Conservation (phyloP, 2,888 invertebrate species). For the Meloe dianella region DNA sequence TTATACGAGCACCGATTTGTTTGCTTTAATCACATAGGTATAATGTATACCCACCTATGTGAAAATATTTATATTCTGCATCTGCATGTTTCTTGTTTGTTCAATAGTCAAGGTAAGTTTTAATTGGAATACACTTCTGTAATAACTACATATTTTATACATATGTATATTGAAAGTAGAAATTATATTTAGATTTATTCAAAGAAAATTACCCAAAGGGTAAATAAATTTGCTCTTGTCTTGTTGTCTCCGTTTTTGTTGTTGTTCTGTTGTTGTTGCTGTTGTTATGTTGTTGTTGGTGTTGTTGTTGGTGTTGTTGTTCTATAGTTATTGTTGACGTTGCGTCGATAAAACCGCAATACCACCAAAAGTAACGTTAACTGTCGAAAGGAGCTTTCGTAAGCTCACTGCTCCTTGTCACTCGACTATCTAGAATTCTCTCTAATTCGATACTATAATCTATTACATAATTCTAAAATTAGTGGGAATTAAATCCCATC, state of each 20-base stretch:
- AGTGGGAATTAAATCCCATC: slow-evolving; percentile 29
- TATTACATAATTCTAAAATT: slow-evolving; percentile 36
- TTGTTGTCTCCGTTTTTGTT: not conserved
- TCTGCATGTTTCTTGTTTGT: too few species aligned
- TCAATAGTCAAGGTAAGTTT: too few species aligned
- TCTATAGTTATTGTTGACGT: not conserved
- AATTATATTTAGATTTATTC: too few species aligned
- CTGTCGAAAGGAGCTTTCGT: slow-evolving; percentile 18
- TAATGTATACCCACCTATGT: too few species aligned
- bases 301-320: not conserved
- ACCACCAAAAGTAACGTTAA: slow-evolving; percentile 14
- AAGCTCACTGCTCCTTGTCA: not conserved
- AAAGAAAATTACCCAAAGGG: too few species aligned
- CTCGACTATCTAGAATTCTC: not conserved
- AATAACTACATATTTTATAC: too few species aligned
- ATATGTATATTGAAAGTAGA: too few species aligned
- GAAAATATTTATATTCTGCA: too few species aligned
- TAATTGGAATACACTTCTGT: too few species aligned
- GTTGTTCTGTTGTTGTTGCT: not conserved
- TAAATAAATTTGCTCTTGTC: too few species aligned
- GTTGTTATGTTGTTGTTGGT: not conserved
- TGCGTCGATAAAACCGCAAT: slow-evolving; percentile 19
- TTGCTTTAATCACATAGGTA: not conserved
- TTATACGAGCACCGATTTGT: not conserved
- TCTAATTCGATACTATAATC: slow-evolving; percentile 14